Conservation (phyloP, 2,113 vertebrate species). For the Sitta europaea region DNA sequence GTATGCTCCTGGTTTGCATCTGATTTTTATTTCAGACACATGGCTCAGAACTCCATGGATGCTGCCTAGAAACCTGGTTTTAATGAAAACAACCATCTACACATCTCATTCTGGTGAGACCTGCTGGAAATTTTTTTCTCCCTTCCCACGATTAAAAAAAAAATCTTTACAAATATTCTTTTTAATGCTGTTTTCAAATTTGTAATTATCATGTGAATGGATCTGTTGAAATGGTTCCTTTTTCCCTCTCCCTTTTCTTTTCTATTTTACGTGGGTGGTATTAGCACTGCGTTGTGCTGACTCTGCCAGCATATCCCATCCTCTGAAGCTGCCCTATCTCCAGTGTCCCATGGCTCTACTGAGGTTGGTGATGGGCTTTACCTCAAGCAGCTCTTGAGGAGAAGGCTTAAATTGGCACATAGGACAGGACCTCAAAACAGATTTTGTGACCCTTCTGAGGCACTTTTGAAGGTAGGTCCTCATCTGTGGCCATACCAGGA, state of each 20-base stretch:
- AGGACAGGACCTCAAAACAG: background rate
- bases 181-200: background rate
- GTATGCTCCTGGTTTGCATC: background rate
- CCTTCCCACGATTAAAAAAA: background rate
- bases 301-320: background rate
- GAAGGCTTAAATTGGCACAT: background rate
- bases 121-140: background rate
- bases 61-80: background rate
- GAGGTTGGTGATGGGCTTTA: fast-evolving
- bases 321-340: no score
- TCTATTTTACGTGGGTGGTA: background rate
- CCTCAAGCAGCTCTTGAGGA: background rate
- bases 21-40: background rate
- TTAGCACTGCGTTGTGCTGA: fast-evolving
- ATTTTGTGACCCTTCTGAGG: background rate
- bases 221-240: background rate
- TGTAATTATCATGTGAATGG: background rate
- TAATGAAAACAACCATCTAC: background rate
- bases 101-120: background rate
- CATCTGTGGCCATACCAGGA: background rate
- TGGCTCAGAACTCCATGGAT: background rate
- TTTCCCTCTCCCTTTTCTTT: background rate
- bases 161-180: background rate
- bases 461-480: background rate
- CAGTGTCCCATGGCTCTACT: background rate